Percentiles rank a stretch among this genome's conserved stretches.
Evolutionary conservation across 2,888 invertebrate genomes (phyloP).

Genomic region (Heterodera filipjevi): DNA sequence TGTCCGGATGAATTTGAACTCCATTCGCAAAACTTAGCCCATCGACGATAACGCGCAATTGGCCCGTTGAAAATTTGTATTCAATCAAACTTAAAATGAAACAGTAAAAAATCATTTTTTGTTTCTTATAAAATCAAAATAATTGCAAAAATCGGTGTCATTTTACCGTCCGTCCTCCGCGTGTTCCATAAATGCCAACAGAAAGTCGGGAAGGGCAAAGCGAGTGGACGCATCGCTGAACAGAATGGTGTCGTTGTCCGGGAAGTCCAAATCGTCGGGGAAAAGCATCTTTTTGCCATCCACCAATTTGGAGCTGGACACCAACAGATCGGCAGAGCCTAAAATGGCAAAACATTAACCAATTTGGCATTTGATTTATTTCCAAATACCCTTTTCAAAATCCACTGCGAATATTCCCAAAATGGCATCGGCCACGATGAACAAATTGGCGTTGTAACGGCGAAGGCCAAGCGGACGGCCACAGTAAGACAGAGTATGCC

Average conservation of each 20-base stretch:
- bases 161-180: slow-evolving; percentile 27
- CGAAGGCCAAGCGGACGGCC: slow-evolving; percentile 39
- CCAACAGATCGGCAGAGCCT: slow-evolving; percentile 11
- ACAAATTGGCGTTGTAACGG: slow-evolving; percentile 32
- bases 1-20: slow-evolving; percentile 40
- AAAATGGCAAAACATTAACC: neutral
- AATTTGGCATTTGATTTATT: neutral
- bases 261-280: slow-evolving; percentile 40
- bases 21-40: slow-evolving; percentile 37
- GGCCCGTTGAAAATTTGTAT: slow-evolving; percentile 31
- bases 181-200: slow-evolving; percentile 30
- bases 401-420: slow-evolving; percentile 35
- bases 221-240: slow-evolving; percentile 41
- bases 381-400: slow-evolving; percentile 39
- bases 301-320: slow-evolving; percentile 22
- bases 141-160: no score
- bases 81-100: slow-evolving; percentile 37
- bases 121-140: no score
- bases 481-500: slow-evolving; percentile 22
- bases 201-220: slow-evolving; percentile 26
- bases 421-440: slow-evolving; percentile 37
- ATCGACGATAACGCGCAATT: slow-evolving; percentile 35
- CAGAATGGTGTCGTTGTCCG: slow-evolving; percentile 40
- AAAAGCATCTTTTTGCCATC: slow-evolving; percentile 35
- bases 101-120: no score